Evolutionary conservation across 2,888 invertebrate species (phyloP).

Genomic region (Trachelus tabidus): DNA sequence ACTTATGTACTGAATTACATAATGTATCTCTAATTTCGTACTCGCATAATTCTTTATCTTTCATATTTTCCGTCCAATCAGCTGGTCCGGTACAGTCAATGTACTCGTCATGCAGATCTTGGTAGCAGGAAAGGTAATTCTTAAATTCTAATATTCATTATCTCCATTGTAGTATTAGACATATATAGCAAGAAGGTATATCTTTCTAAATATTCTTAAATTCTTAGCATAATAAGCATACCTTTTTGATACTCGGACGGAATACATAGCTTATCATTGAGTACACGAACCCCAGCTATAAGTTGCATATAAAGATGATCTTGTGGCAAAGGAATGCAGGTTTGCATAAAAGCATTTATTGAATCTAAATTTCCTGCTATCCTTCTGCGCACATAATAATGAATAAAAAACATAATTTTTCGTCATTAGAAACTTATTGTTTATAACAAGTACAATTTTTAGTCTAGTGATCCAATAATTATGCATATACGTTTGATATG

Average conservation of each 20-base stretch:
- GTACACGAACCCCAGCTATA: conserved; percentile 63
- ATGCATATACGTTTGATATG: background rate
- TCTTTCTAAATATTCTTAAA: background rate
- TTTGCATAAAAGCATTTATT: conserved; percentile 60
- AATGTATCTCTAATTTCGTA: conserved; percentile 35
- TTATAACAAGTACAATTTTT: background rate
- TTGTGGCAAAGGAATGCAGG: conserved; percentile 60
- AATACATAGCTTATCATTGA: conserved; percentile 65
- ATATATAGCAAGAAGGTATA: background rate
- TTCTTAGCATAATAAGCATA: conserved; percentile 17
- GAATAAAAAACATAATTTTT: background rate
- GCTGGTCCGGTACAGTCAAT: conserved; percentile 68
- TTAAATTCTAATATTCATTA: conserved; percentile 46
- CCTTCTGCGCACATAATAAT: conserved; percentile 40
- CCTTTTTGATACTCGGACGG: conserved; percentile 34
- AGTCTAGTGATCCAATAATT: background rate
- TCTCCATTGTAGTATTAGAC: background rate
- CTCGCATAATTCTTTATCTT: conserved; percentile 65
- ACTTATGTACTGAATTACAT: background rate
- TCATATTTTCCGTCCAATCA: conserved; percentile 69
- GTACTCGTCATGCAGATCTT: conserved; percentile 67
- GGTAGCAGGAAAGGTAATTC: conserved; percentile 61
- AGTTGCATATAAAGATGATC: conserved; percentile 68
- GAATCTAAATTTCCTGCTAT: conserved; percentile 57
- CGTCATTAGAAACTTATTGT: background rate